Base-by-base conservation (phyloP, 2,113 vertebrate genomes). In the Odontesthes bonariensis region DNA sequence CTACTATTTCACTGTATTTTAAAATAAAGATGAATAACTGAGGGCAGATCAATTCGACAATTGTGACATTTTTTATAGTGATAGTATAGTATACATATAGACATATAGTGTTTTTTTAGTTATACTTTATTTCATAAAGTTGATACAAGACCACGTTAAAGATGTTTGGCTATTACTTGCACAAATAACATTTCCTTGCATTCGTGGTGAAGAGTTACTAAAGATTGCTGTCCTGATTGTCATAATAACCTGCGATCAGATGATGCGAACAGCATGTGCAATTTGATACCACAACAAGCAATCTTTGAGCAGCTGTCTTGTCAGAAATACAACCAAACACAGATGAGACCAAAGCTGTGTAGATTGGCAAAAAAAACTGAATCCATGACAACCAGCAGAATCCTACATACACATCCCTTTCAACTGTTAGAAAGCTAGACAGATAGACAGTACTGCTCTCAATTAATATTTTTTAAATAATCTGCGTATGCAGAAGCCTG, bases 21-120 rank as follows among this genome's bases (percentile, higher is more conserved):
- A 80, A 83, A 73, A 82, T 88, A 86, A 89, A 86, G 86, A 44
- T 8, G 49, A 76, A 79, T 82, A 35, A 86, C 89, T 85, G 81
- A 87, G 75, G 84, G 83, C 83, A 67, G 52, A 83, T 82, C 75
- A 77, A 87, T 89, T 88, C 27, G 27, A 27, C 27, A 27, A 27
- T 27, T 27, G 27, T n/a, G n/a, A n/a, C n/a, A n/a, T n/a, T n/a
- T n/a, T n/a, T n/a, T n/a, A n/a, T n/a, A n/a, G n/a, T n/a, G n/a
- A n/a, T n/a, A n/a, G n/a, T n/a, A n/a, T n/a, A n/a, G n/a, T n/a
- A n/a, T n/a, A n/a, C n/a, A n/a, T n/a, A n/a, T n/a, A n/a, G n/a
- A 35, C 5, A 35, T 35, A 35, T 35, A 8, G 4, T 8, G 4
- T 35, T 35, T 4, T 8, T 38, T 31, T 38, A 19, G 32, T 38